phyloP scores from a whole-genome alignment of 2,113 vertebrate species.

The Plestiodon gilberti region DNA sequence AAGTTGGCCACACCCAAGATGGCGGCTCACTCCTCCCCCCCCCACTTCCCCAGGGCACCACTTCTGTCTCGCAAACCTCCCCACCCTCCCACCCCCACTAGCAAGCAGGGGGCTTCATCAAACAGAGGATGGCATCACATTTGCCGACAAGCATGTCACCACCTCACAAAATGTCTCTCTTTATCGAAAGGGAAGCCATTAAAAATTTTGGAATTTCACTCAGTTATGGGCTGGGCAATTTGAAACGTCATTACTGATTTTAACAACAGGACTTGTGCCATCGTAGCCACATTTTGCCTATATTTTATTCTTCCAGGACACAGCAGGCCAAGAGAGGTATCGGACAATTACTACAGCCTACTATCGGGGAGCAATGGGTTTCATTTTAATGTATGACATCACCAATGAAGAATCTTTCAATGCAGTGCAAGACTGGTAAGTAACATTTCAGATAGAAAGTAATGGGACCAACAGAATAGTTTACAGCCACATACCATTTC shows the following conservation, averaged over 20 bases:
- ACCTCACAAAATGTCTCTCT: too few relatives aligned
- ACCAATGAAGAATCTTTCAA: slow-evolving; percentile 91
- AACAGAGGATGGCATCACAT: too few relatives aligned
- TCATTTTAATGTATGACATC: slow-evolving; percentile 93
- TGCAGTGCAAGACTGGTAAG: slow-evolving; percentile 90
- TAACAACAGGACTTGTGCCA: background rate
- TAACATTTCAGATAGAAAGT: slow-evolving; percentile 16
- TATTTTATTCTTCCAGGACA: slow-evolving; percentile 78
- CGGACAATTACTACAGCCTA: slow-evolving; percentile 91
- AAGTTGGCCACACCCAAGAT: background rate
- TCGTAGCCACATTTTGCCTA: background rate
- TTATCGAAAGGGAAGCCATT: background rate
- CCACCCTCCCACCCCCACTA: too few relatives aligned
- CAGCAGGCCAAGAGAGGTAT: slow-evolving; percentile 89
- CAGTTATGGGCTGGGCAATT: background rate
- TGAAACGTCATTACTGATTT: background rate
- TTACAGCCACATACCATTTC: background rate
- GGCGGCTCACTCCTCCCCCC: too few relatives aligned
- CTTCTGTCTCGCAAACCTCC: background rate
- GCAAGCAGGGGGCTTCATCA: too few relatives aligned
- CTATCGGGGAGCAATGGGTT: slow-evolving; percentile 90
- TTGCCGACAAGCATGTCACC: too few relatives aligned
- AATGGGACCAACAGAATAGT: background rate
- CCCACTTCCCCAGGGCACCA: background rate
- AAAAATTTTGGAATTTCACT: background rate